These are phyloP conservation scores for Zeugodacus cucurbitae DNA, from an alignment of 1,140 invertebrate genomes.

Conservation along the genomic window DNA sequence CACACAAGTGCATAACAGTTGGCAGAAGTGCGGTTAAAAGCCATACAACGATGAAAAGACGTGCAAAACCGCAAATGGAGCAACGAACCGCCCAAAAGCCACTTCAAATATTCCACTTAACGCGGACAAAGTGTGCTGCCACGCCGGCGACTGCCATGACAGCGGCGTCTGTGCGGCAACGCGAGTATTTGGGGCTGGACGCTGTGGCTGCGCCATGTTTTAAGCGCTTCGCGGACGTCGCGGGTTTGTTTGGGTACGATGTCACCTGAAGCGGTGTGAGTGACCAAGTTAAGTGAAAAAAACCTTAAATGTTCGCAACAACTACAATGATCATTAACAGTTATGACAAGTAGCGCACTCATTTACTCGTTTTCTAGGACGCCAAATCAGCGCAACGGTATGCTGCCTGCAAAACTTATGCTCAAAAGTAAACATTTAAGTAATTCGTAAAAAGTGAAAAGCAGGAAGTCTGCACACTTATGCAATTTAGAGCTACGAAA, in stretches of 20 bases:
- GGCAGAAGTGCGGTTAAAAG: constrained; percentile 31
- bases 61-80: constrained; percentile 20
- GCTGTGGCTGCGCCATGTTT: background rate
- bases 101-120: constrained; percentile 29
- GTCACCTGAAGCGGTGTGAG: background rate
- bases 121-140: background rate
- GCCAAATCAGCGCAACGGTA: background rate
- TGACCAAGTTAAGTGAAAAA: background rate
- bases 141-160: background rate
- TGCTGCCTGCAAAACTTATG: background rate
- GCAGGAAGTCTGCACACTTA: too few relatives aligned
- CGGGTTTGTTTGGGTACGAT: background rate
- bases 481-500: too few relatives aligned
- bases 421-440: background rate
- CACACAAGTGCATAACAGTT: background rate
- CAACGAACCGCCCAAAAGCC: constrained; percentile 20
- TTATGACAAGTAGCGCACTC: background rate
- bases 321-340: background rate
- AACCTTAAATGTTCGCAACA: background rate
- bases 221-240: background rate
- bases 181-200: background rate
- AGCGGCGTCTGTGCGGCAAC: background rate
- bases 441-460: background rate
- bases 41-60: constrained; percentile 10
- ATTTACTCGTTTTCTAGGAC: background rate